Evolutionary conservation across 2,888 invertebrate species (phyloP).

Genomic region (Apoda limacodes): DNA sequence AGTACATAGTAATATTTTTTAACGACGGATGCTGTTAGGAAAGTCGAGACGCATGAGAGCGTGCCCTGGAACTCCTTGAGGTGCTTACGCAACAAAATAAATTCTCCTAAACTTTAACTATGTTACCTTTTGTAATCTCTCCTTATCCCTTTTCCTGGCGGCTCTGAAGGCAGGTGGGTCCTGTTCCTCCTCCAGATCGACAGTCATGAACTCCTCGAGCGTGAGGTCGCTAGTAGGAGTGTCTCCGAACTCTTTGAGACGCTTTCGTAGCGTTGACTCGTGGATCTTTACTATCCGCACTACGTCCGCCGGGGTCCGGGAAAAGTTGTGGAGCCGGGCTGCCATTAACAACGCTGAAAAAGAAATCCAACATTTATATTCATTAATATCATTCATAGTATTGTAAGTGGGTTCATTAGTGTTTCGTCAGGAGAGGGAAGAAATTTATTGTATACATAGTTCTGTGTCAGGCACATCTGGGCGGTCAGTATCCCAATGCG

Average conservation of each 20-base stretch:
- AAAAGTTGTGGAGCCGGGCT: constrained; percentile 92
- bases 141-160: constrained; percentile 89
- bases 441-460: no score
- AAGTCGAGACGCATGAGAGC: no score
- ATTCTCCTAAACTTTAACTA: neutral
- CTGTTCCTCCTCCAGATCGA: constrained; percentile 95
- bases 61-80: no score
- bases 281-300: constrained; percentile 96
- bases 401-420: no score
- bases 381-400: no score
- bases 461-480: no score
- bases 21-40: no score
- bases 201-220: constrained; percentile 95
- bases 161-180: constrained; percentile 96
- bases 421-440: no score
- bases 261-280: constrained; percentile 91
- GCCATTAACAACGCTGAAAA: constrained; percentile 93
- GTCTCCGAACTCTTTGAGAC: constrained; percentile 94
- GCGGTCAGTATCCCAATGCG: no score
- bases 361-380: no score
- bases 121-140: constrained; percentile 78
- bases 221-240: constrained; percentile 96
- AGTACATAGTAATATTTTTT: no score
- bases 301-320: constrained; percentile 86
- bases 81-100: neutral